A percentile compares a stretch with the other conserved stretches of the same genome.
These are phyloP conservation scores for Lycodopsis pacificus DNA, from an alignment of 2,797 vertebrate genomes.

Conservation along the genomic window DNA sequence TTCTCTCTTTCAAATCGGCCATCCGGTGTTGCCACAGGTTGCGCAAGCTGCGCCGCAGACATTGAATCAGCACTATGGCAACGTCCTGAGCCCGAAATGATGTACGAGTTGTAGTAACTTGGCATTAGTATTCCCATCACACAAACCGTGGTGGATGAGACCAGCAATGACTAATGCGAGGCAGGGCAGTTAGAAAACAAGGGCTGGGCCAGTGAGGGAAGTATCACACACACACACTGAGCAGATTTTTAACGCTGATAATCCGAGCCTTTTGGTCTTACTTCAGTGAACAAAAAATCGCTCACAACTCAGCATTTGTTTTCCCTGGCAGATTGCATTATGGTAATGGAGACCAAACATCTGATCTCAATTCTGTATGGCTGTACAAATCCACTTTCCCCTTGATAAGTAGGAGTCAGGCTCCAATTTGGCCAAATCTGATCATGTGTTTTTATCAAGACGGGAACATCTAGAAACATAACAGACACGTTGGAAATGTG, in stretches of 20 bases:
- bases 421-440: slow-evolving; percentile 31
- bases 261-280: slow-evolving; percentile 45
- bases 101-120: slow-evolving; percentile 53
- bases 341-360: slow-evolving; percentile 61
- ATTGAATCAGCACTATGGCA: slow-evolving; percentile 64
- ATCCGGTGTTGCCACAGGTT: slow-evolving; percentile 56
- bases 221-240: slow-evolving; percentile 14
- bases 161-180: slow-evolving; percentile 54
- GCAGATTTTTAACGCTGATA: slow-evolving; percentile 52
- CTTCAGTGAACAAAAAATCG: slow-evolving; percentile 53
- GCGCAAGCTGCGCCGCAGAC: slow-evolving; percentile 42
- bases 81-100: slow-evolving; percentile 60
- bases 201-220: slow-evolving; percentile 33
- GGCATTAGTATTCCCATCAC: slow-evolving; percentile 68
- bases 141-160: slow-evolving; percentile 37
- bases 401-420: slow-evolving; percentile 38
- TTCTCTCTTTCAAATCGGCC: slow-evolving; percentile 31
- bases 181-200: slow-evolving; percentile 55
- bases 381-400: slow-evolving; percentile 55
- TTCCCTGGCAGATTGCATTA: slow-evolving; percentile 69
- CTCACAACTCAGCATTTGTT: slow-evolving; percentile 52
- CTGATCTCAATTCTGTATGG: slow-evolving; percentile 67
- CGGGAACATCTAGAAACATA: slow-evolving; percentile 19
- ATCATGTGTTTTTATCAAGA: slow-evolving; percentile 34
- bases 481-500: background rate